Conservation (phyloP, 53 echinoderm and acorn worm genomes). For the Temnopleurus reevesii region DNA sequence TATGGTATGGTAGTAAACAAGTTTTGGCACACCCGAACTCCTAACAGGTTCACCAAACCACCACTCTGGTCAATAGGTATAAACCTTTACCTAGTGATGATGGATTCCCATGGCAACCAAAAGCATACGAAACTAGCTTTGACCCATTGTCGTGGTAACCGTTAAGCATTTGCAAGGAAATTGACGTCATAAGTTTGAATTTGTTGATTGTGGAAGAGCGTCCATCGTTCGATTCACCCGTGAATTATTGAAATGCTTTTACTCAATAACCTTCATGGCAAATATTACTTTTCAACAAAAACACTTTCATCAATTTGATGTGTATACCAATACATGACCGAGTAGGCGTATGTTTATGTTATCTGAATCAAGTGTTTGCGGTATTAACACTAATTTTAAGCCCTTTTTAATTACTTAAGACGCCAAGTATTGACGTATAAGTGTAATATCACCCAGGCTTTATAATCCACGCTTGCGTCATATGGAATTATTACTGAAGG, state of each 20-base stretch:
- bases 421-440: no score
- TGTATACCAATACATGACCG: background rate
- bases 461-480: no score
- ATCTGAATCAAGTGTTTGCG: background rate
- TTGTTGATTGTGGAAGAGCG: background rate
- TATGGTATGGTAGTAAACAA: background rate
- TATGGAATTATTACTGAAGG: no score
- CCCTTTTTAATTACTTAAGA: no score
- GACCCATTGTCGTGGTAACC: slow-evolving; percentile 19
- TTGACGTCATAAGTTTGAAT: slow-evolving; percentile 23
- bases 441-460: no score
- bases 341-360: background rate
- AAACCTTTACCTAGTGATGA: background rate
- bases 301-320: background rate
- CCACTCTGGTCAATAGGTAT: background rate
- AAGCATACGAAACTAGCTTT: background rate
- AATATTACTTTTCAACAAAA: background rate
- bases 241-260: background rate
- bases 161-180: background rate
- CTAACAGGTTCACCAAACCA: background rate
- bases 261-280: background rate
- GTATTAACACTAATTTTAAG: no score
- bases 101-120: slow-evolving; percentile 6
- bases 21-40: background rate
- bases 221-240: background rate